Percentiles rank a stretch among this genome's conserved stretches.
Evolutionary conservation across 2,113 vertebrate genomes (phyloP).

Genomic region (Strix uralensis): DNA sequence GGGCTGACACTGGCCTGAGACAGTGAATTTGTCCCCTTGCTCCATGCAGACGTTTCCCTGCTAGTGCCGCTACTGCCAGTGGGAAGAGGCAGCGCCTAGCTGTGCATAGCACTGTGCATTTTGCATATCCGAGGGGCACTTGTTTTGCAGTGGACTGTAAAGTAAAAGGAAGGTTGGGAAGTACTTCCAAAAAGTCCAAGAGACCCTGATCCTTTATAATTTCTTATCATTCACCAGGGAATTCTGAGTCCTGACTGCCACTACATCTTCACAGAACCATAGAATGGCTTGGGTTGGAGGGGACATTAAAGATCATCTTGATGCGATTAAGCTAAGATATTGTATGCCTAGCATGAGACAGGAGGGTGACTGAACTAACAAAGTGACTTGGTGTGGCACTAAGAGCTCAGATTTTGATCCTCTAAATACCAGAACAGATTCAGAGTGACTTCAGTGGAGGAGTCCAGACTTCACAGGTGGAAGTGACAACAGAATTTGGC

Average conservation of each 20-base stretch:
- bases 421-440: background rate
- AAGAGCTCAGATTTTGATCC: background rate
- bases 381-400: background rate
- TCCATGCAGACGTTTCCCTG: background rate
- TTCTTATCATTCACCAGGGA: background rate
- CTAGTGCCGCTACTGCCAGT: rapidly evolving
- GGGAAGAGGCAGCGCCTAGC: background rate
- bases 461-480: background rate
- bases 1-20: background rate
- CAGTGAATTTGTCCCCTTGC: too few relatives aligned
- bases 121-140: rapidly evolving
- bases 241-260: background rate
- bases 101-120: rapidly evolving
- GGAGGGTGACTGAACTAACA: background rate
- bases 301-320: too few relatives aligned
- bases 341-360: background rate
- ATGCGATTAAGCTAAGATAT: background rate
- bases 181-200: background rate
- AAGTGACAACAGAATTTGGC: background rate
- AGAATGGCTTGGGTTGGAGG: too few relatives aligned
- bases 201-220: background rate
- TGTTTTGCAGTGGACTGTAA: background rate
- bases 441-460: background rate
- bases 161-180: background rate
- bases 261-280: background rate